Evolutionary conservation across 2,113 vertebrate species (phyloP), one percentile per base, ranked within the genome.

Genomic region (Excalfactoria chinensis): DNA sequence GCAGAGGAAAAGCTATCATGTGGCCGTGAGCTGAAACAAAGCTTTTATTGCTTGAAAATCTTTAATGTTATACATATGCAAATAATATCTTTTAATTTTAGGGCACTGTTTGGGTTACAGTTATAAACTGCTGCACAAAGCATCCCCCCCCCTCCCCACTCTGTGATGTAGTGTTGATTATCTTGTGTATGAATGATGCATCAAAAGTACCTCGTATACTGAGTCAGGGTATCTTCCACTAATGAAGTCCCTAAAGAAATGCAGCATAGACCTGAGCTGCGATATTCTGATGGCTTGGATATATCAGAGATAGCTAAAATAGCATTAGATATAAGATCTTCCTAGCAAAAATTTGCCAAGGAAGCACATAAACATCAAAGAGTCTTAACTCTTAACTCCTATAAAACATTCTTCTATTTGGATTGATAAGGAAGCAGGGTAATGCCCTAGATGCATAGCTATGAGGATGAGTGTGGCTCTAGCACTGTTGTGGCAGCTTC

Each of bases 221-320:
- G 83, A 93, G 79, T 84, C 94, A 96, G 89, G 85, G 51, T 88
- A 89, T 91, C 79, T 96, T 75, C 63, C 66, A 62, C 96, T 97
- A 97, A 96, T 96, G 95, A 97, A 95, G 95, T 96, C 96, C 96
- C 96, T n/a, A 23, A 95, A 97, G 96, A 92, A 95, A 95, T 82
- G 78, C 56, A 87, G 83, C 64, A 77, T 63, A 85, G 88, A 93
- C 80, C 88, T 44, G 55, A 91, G 89, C 84, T 88, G 81, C 30
- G 25, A 70, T 84, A 80, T 82, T 89, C 85, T 74, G 85, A 91
- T 68, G 91, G 64, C 67, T 95, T 74, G 89, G 88, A 43, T 96
- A 59, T 85, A 97, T 96, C 85, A 94, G 94, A 89, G 88, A 90
- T 92, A 93, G 76, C 89, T 87, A 73, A 94, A 96, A 91, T 86